Percentiles rank a stretch among this genome's conserved stretches.
Conservation (phyloP, 2,113 vertebrate genomes). For the Progne subis region DNA sequence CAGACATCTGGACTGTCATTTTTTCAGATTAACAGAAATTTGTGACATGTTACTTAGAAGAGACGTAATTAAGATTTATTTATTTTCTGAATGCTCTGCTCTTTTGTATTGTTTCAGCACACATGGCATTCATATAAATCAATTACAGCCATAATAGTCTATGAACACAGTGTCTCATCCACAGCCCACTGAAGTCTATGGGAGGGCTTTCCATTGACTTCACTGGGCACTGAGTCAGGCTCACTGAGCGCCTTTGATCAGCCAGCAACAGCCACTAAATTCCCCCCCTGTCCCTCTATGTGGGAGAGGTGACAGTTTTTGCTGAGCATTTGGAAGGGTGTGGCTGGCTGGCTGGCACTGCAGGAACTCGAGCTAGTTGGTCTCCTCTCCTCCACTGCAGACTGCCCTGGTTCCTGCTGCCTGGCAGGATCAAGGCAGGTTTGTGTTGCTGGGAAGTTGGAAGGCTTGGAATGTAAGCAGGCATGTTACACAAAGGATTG, state of each 20-base stretch:
- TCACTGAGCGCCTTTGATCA: constrained; percentile 39
- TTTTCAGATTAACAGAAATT: constrained; percentile 49
- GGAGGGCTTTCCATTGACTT: constrained; percentile 42
- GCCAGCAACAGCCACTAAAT: background rate
- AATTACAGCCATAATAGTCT: constrained; percentile 57
- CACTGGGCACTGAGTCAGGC: background rate
- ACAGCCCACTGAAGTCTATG: constrained; percentile 33
- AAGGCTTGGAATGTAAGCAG: background rate
- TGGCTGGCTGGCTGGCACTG: background rate
- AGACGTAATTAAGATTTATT: constrained; percentile 49
- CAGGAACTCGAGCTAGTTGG: background rate
- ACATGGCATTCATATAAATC: constrained; percentile 70
- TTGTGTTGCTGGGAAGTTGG: background rate
- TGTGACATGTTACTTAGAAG: constrained; percentile 53
- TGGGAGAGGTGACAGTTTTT: background rate
- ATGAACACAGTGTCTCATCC: constrained; percentile 42
- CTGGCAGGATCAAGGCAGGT: accelerated
- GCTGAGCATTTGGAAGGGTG: background rate
- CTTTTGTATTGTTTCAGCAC: constrained; percentile 64
- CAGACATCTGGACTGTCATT: constrained; percentile 32
- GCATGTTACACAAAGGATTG: background rate
- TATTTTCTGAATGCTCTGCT: constrained; percentile 46
- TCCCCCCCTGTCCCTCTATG: background rate
- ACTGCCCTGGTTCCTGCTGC: background rate
- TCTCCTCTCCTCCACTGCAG: accelerated